Percentiles rank a stretch among this genome's conserved stretches.
phyloP scores from a whole-genome alignment of 2,797 vertebrate species.

The Podargus strigoides region DNA sequence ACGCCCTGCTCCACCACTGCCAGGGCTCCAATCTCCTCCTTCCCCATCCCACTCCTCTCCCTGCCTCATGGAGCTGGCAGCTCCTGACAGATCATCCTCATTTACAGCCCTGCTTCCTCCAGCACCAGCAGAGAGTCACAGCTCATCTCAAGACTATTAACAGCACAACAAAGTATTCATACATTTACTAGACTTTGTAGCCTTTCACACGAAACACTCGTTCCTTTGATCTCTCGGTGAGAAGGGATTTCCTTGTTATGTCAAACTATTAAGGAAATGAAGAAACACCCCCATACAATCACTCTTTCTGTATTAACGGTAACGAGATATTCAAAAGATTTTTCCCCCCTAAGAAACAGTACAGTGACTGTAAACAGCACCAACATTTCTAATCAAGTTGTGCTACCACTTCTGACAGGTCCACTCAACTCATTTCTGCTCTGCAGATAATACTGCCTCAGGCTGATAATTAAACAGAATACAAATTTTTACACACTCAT shows the following conservation, averaged over 20 bases:
- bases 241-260: not conserved
- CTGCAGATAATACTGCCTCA: not conserved
- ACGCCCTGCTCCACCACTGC: not conserved
- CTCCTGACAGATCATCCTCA: not conserved
- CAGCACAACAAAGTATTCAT: constrained; percentile 16
- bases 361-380: not conserved
- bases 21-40: not conserved
- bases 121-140: not conserved
- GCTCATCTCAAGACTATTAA: not conserved
- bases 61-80: not conserved
- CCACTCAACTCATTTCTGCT: not conserved
- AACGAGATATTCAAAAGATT: not conserved
- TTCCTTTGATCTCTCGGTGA: not conserved
- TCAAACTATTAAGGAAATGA: constrained; percentile 34
- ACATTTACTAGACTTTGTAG: constrained; percentile 1
- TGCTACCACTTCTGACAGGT: not conserved
- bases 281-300: constrained; percentile 21
- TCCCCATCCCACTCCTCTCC: not conserved
- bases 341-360: not conserved
- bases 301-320: not conserved
- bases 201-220: constrained; percentile 1
- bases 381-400: not conserved
- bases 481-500: not conserved
- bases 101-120: not conserved
- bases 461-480: not conserved